Evolutionary conservation across 1,140 invertebrate genomes (phyloP), one percentile per base, ranked within the genome.

Genomic region (Anastatus disparis): DNA sequence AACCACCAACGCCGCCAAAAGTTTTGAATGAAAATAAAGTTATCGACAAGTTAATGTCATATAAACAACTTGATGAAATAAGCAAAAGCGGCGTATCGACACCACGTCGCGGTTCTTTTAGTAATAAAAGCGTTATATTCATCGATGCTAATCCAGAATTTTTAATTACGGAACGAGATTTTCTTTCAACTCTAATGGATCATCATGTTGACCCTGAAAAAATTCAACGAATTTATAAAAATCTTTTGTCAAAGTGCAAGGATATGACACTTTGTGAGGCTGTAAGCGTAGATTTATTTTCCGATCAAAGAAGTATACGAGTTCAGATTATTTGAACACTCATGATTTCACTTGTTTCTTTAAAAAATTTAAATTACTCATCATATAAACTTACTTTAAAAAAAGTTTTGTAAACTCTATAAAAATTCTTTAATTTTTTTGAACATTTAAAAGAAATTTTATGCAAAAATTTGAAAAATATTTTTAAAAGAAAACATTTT

Each of bases 131-230:
- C 22, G 81, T 83, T 3, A 48, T 79, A 0, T 62, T 84, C 1
- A 64, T 84, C 4, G 82, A 84, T 27, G 75, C 81, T 8, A 84
- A 83, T 76, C 81, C 81, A 0, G 79, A 85, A 26, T 59, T 84
- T 20, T 27, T 80, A 3, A 38, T 84, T 52, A 84, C 80, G 0
- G 79, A 84, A 29, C 58, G 74, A 20, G 82, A 84, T 53, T 70
- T 85, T 20, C 72, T 85, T 17, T 71, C 74, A 7, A 84, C 80
- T 17, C 73, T 85, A 40, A 71, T 82, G 53, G 84, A 85, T 70
- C 78, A 78, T 27, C 72, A 82, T 35, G 76, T 85, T 24, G 70
- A 78, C 56, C 82, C 81, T 2, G 62, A 77, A 29, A 76, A 81
- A 74, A 79, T 81, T 29, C 75, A 81, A 59, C 52, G 76, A 7